Evolutionary conservation across 2,888 invertebrate species (phyloP).

Genomic region (Diabrotica balteata): DNA sequence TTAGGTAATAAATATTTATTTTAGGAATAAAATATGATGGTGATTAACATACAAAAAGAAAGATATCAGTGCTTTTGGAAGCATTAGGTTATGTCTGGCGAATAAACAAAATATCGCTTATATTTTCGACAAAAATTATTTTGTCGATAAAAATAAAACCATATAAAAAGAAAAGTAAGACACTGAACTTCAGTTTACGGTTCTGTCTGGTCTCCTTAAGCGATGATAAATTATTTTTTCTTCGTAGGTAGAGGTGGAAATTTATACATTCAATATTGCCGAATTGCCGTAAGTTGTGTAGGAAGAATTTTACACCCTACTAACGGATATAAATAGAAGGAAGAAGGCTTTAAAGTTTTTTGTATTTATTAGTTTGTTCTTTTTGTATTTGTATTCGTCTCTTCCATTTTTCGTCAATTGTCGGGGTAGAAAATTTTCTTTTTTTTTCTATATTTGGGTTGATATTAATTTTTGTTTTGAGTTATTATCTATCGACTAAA

Average conservation of each 20-base stretch:
- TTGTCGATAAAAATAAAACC: no score
- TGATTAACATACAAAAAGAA: no score
- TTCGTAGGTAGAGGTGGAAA: not conserved
- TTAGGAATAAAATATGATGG: no score
- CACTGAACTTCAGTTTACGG: not conserved
- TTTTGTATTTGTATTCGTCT: not conserved
- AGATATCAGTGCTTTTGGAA: no score
- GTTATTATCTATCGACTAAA: not conserved
- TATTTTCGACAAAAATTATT: no score
- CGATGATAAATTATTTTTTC: not conserved
- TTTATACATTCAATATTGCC: not conserved
- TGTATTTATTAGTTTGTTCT: not conserved
- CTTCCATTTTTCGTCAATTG: not conserved
- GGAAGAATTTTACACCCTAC: not conserved
- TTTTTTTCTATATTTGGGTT: not conserved
- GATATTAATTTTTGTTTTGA: not conserved
- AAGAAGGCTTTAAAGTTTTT: not conserved
- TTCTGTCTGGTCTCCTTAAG: not conserved
- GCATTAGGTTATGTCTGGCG: no score
- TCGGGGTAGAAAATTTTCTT: not conserved
- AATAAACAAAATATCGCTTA: no score
- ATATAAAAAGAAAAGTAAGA: no score
- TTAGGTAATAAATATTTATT: no score
- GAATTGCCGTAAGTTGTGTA: not conserved
- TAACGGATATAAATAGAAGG: not conserved